A percentile compares a stretch with the other conserved stretches of the same genome.
These are phyloP conservation scores for Caracal caracal DNA, from an alignment of 2,113 vertebrate species.

Conservation along the genomic window DNA sequence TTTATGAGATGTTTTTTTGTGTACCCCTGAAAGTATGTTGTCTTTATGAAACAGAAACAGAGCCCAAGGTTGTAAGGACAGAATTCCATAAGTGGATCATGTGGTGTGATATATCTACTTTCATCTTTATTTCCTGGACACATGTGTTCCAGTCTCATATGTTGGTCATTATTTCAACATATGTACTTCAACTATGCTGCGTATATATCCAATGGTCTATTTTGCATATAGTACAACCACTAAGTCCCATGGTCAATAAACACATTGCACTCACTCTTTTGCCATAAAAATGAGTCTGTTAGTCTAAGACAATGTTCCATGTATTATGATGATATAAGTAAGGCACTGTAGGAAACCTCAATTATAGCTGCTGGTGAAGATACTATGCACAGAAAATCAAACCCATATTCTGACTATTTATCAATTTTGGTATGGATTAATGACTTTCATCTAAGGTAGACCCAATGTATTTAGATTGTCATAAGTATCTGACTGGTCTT, in stretches of 20 bases:
- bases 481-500: neutral
- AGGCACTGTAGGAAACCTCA: neutral
- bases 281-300: neutral
- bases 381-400: neutral
- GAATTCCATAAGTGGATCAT: neutral
- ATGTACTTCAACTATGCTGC: neutral
- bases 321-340: neutral
- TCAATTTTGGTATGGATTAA: neutral
- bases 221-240: neutral
- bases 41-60: neutral
- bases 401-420: neutral
- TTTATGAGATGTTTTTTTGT: neutral
- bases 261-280: neutral
- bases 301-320: neutral
- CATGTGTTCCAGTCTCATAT: neutral
- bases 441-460: neutral
- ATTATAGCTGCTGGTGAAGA: neutral
- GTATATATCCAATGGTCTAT: neutral
- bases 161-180: neutral
- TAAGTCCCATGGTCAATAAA: neutral
- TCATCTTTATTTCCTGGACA: neutral
- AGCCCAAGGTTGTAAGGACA: neutral
- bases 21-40: neutral
- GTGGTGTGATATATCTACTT: neutral
- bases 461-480: neutral